A percentile compares a stretch with the other conserved stretches of the same genome.
Evolutionary conservation across 2,888 invertebrate species (phyloP).

Genomic region (Phymatocera aterrima): DNA sequence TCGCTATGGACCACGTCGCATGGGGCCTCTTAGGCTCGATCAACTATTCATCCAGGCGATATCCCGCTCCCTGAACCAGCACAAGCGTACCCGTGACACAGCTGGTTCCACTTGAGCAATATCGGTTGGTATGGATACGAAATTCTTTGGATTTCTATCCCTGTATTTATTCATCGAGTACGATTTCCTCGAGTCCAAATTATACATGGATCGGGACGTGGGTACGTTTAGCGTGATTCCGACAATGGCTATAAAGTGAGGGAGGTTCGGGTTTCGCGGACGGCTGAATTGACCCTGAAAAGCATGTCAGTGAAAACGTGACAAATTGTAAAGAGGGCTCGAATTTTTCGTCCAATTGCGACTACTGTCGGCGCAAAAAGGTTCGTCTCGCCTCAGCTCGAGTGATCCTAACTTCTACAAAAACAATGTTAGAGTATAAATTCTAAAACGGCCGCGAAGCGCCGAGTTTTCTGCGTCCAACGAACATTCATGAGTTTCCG

Average conservation of each 20-base stretch:
- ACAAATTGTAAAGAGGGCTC: neutral
- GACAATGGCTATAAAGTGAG: neutral
- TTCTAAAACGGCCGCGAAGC: no score
- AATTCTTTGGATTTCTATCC: constrained; percentile 9
- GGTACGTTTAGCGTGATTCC: neutral
- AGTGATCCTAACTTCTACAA: no score
- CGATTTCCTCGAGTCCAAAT: constrained; percentile 5
- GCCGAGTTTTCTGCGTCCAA: no score
- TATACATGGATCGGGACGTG: neutral
- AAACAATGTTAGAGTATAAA: no score
- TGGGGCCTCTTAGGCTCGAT: constrained; percentile 62
- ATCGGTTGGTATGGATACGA: neutral
- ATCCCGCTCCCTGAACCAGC: constrained; percentile 34
- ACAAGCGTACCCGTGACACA: constrained; percentile 6
- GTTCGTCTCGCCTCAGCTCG: no score
- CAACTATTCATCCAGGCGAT: constrained; percentile 58
- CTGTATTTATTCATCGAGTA: constrained; percentile 28
- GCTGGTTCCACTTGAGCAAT: constrained; percentile 34
- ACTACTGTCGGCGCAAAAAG: no score
- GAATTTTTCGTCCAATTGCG: constrained; percentile 2
- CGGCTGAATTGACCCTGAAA: neutral
- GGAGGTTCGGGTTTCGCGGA: neutral
- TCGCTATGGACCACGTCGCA: constrained; percentile 56
- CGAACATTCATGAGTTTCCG: no score
- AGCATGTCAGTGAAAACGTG: neutral